Evolutionary conservation across 2,113 vertebrate species (phyloP), one percentile per base, ranked within the genome.

Genomic region (Pelodiscus sinensis): DNA sequence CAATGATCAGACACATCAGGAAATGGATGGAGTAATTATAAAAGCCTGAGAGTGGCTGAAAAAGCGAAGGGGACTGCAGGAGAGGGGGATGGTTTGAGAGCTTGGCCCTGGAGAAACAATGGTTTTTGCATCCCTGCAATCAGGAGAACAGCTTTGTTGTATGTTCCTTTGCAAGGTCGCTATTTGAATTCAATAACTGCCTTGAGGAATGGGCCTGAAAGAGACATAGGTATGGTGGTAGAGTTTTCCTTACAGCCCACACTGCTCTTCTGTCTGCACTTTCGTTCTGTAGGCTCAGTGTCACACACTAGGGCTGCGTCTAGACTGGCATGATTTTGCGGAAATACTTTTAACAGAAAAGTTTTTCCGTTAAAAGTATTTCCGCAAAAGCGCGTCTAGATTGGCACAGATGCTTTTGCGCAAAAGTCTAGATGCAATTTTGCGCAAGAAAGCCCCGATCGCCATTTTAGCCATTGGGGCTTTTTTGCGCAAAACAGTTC

Each of bases 231-330:
- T 9, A 29, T 2, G 8, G 31, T 19, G 3, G 8, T 35, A 19
- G 31, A 68, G 19, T 68, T 68, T 68, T 68, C 16, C 31, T 18
- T n/a, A 9, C 15, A n/a, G 31, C 15, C 31, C 29, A n/a, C 62
- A 3, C 58, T 24, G 1, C 29, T 55, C 73, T 4, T 18, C 71
- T 51, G 16, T 68, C 65, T 19, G 16, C 65, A 68, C 31, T 68
- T 68, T 65, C 62, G 4, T 8, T 7, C 9, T 0, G 0, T 1
- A 80, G 54, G 4, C 21, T 25, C 12, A 75, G 71, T 25, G n/a
- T 75, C 24, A 68, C 8, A 2, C 19, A 10, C 16, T 68, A n/a
- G n/a, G n/a, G n/a, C n/a, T n/a, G n/a, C n/a, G n/a, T n/a, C n/a
- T n/a, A n/a, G n/a, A n/a, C n/a, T n/a, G n/a, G n/a, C n/a, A n/a